Base-by-base conservation (phyloP, 2,797 vertebrate genomes). In the Hirundo rustica region DNA sequence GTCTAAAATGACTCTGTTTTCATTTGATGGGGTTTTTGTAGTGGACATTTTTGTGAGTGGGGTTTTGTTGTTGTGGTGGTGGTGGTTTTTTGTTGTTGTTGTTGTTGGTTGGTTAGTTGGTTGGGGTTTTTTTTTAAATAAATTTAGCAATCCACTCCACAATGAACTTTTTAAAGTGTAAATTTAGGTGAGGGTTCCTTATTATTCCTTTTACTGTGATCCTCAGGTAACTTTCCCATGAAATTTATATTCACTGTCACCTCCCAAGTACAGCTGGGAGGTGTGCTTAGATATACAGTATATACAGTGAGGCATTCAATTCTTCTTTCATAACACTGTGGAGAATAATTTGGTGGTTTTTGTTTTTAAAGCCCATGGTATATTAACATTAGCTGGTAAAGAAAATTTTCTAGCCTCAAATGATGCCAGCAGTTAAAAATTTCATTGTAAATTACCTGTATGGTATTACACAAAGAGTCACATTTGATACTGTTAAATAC, bases 241-340 rank as follows among this genome's bases (percentile, higher is more conserved):
- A 87, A 62, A 84, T 89, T 81, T 85, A 51, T 79, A 47, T 55
- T 85, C 53, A 60, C 13, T 79, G 29, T 76, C 61, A 74, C 21
- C 29, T 93, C 16, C 50, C 26, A 53, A 34, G 18, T 74, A 75
- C 14, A 21, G 3, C 22, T 89, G 48, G 32, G 40, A 61, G 26
- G 13, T 29, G 6, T 20, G 40, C 26, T 61, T 40, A 18, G 26
- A 45, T 76, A 42, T 16, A 53, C 21, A 45, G 7, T 75, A 45
- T 76, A 42, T 17, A 53, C 21, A 45, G 7, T 75, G 25, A 81
- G 20, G 8, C 38, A 54, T 3, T 68, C 29, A 75, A n/a, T 82
- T 95, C 91, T 85, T 85, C 19, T 81, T 78, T 61, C 44, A n/a
- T 34, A 60, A 18, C 6, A 36, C 8, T 21, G 7, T 60, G 32